Evolutionary conservation across 2,888 invertebrate genomes (phyloP).

Genomic region (Rotaria magnacalcarata): DNA sequence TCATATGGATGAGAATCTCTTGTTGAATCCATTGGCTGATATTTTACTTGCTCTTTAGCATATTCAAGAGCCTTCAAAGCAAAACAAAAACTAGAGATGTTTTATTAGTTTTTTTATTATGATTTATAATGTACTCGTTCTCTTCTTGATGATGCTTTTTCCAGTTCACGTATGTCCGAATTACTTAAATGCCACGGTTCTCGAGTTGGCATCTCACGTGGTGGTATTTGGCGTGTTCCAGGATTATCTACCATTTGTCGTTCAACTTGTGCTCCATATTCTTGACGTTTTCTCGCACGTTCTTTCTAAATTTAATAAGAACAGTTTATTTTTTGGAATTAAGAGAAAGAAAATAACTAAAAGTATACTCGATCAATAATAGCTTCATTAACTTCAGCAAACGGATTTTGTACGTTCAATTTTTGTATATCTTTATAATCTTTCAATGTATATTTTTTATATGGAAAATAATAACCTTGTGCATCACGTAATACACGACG

Average conservation of each 20-base stretch:
- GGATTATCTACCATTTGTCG: background rate
- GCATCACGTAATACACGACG: slow-evolving; percentile 14
- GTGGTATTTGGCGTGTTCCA: background rate
- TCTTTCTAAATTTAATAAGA: background rate
- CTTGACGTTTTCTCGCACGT: background rate
- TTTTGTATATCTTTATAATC: slow-evolving; percentile 24
- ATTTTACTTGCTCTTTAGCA: slow-evolving; percentile 1
- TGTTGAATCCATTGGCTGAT: background rate
- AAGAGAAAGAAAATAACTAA: no score
- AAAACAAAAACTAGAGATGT: background rate
- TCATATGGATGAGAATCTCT: background rate
- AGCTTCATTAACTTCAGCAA: background rate
- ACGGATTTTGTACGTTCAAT: background rate
- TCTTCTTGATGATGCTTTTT: background rate
- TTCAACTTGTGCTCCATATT: slow-evolving; percentile 3
- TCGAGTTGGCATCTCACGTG: background rate
- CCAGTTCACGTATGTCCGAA: background rate
- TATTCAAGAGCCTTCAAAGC: slow-evolving; percentile 2
- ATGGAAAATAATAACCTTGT: slow-evolving; percentile 24
- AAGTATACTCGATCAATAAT: background rate
- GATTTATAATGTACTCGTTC: background rate
- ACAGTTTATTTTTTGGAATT: background rate
- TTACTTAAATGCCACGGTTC: slow-evolving; percentile 27
- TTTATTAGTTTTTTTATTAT: background rate
- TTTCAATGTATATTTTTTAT: background rate